Percentiles rank a stretch among this genome's conserved stretches.
Conservation (phyloP, 2,797 vertebrate species). For the Morelia viridis region DNA sequence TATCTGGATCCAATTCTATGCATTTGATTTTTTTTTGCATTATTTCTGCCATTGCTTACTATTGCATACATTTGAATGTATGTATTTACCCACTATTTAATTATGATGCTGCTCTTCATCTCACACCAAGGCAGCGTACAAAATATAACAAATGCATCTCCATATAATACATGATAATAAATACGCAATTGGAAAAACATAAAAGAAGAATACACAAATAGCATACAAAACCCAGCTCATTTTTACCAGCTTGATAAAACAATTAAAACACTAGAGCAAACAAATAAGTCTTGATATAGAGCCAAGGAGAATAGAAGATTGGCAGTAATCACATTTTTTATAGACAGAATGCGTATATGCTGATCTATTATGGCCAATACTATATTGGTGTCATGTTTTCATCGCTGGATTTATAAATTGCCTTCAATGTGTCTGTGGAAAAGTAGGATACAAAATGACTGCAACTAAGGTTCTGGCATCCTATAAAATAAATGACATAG, state of each 20-base stretch:
- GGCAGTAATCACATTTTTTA: neutral
- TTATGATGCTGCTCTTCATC: neutral
- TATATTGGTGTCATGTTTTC: neutral
- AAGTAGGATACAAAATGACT: neutral
- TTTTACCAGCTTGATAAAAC: no score
- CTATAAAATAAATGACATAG: neutral
- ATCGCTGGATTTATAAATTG: neutral
- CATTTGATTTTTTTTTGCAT: neutral
- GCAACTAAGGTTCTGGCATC: neutral
- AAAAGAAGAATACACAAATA: no score
- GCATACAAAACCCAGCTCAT: no score
- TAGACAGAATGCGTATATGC: neutral
- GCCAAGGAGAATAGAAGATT: no score
- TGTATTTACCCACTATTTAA: neutral
- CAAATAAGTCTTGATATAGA: no score
- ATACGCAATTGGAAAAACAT: no score
- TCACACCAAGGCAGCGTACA: neutral
- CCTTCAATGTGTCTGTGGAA: neutral
- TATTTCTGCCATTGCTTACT: neutral
- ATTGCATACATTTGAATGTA: neutral
- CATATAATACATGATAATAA: no score
- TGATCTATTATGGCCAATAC: neutral
- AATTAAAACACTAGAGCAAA: no score
- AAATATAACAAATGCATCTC: neutral
- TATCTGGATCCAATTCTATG: neutral